These are phyloP conservation scores for Oreortyx pictus DNA, from an alignment of 2,797 vertebrate genomes.

Conservation along the genomic window DNA sequence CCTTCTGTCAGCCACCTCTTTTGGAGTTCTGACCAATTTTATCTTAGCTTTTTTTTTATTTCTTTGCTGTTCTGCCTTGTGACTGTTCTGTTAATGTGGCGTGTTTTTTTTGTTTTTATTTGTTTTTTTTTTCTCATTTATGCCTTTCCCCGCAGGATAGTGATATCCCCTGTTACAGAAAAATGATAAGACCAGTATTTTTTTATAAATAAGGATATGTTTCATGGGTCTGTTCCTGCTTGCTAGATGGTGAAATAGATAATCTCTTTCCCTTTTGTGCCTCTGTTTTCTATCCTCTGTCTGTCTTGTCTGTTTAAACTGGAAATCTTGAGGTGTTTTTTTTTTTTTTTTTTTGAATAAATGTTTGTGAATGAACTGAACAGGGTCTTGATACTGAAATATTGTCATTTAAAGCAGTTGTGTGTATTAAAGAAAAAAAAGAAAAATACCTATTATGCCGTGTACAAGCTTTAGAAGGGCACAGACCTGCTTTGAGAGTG, in stretches of 20 bases:
- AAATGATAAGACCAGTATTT: neutral
- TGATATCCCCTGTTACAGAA: neutral
- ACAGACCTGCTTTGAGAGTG: neutral
- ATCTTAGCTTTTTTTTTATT: neutral
- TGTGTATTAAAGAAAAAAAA: neutral
- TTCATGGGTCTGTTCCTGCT: neutral
- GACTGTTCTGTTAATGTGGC: neutral
- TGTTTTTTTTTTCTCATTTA: neutral
- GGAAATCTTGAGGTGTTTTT: conserved; percentile 9
- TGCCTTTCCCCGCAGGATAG: neutral
- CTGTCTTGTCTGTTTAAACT: conserved; percentile 32
- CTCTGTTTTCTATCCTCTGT: conserved; percentile 24
- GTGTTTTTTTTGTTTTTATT: neutral
- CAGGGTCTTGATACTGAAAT: neutral
- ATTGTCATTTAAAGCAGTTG: neutral
- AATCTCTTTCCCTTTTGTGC: neutral
- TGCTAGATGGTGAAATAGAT: neutral
- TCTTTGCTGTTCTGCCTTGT: conserved; percentile 18
- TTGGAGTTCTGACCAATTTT: conserved; percentile 14
- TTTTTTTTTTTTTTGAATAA: neutral
- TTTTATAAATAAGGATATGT: conserved; percentile 15
- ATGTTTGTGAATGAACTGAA: neutral
- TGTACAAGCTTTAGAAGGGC: neutral
- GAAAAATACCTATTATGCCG: neutral
- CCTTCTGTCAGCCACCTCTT: neutral